Base-by-base conservation (phyloP, 2,888 invertebrate species). In the Nysson spinosus region DNA sequence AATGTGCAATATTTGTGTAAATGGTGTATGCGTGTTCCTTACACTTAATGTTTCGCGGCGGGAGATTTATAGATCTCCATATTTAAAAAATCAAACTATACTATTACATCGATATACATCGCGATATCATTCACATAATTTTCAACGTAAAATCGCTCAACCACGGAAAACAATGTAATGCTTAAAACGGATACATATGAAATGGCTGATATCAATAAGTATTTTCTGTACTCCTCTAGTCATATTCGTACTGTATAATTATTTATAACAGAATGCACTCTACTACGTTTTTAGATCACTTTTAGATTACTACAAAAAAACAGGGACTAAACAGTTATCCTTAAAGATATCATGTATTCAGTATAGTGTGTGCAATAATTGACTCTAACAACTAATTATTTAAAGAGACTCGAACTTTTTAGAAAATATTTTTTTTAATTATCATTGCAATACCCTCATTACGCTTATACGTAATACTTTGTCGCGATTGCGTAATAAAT, bases 171-270 rank as follows among this genome's bases (percentile, higher is more conserved):
- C 28, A 49, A 26, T 56, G 49, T 40, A 30, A 61, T 35, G 49
- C 22, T 14, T 43, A 17, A 49, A 57, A n/a, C 19, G 5, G 52
- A 61, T 57, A 58, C 47, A 58, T 66, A 56, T 63, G 24, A 55
- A 60, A 62, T 55, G 67, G 55, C 42, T 47, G 43, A 71, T 63
- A 60, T 70, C 63, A 57, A 60, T 69, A 67, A 74, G 63, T 70
- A 75, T 74, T 72, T 75, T 63, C 37, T 72, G 69, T 57, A n/a
- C n/a, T 60, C 65, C 73, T 82, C 83, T 83, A 83, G 83, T 83
- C 83, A 83, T 78, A 77, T 73, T 75, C 66, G 60, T 77, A 80
- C 68, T 67, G 35, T 44, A 30, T 78, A 77, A 73, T 76, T 80
- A 79, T 80, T 80, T 79, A 81, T 83, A 61, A 72, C 60, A 56